Base-by-base conservation (phyloP, 2,113 vertebrate genomes). In the Perognathus longimembris region DNA sequence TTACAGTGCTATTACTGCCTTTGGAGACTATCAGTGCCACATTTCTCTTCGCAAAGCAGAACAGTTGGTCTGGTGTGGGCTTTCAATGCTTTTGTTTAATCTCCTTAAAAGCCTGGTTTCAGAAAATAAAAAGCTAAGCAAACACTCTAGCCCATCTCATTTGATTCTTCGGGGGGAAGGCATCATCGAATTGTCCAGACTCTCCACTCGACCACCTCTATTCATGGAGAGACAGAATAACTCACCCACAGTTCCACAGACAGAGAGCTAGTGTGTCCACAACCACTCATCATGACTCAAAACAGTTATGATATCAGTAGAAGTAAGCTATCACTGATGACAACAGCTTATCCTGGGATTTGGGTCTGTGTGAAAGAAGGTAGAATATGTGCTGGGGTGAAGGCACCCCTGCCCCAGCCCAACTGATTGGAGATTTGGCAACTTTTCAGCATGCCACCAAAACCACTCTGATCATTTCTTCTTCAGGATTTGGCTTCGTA, bases 81-180 rank as follows among this genome's bases (percentile, higher is more conserved):
- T 45, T 57, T 76, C 38, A 59, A 4, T 54, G 4, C 24, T 86
- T 86, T 54, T 24, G 14, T 64, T 90, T 82, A 91, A 75, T 54
- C 59, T 64, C 45, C 78, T 83, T 93, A 88, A 88, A 78, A 40
- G 34, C 22, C 50, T 54, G 22, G 7, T 70, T 85, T 83, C 24
- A 30, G 71, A 90, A 83, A 93, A 70, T 64, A 40, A 26, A 17
- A 40, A 50, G 15, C 42, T n/a, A 50, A 10, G 61, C 38, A 42
- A 80, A 61, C 1, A 3, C 30, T 42, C 28, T 32, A 79, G 30
- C 42, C 24, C 61, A 57, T 17, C 9, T 71, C 20, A 59, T 45
- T 34, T 20, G 30, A 59, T 69, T 40, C 64, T 26, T 38, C 8
- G 66, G 66, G 64, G 70, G 5, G 38, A 45, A 67, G 6, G 64